A percentile compares a stretch with the other conserved stretches of the same genome.
Evolutionary conservation across 1,140 invertebrate species (phyloP).

Genomic region (Caerostris darwini): DNA sequence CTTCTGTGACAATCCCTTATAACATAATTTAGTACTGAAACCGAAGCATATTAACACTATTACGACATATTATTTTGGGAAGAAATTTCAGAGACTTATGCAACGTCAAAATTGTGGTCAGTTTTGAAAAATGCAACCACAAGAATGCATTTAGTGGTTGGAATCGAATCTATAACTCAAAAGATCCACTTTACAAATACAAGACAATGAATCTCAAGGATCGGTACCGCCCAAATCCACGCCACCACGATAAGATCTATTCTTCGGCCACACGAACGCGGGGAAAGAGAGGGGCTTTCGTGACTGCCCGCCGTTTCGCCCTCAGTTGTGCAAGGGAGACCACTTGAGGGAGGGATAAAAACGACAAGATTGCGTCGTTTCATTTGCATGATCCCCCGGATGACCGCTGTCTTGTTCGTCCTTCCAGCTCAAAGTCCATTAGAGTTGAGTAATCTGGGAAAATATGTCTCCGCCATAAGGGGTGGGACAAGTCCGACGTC

Average conservation of each 20-base stretch:
- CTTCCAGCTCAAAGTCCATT: conserved; percentile 41
- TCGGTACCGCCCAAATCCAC: not conserved
- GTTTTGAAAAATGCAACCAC: too few relatives aligned
- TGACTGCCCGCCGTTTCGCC: conserved; percentile 51
- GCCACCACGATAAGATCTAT: not conserved
- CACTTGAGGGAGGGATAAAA: not conserved
- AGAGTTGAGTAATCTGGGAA: conserved; percentile 54
- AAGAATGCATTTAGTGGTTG: not conserved
- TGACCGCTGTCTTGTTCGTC: conserved; percentile 18
- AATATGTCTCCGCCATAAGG: conserved; percentile 45
- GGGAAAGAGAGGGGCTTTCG: conserved; percentile 14
- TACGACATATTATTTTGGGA: too few relatives aligned
- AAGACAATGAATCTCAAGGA: not conserved
- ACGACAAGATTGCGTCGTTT: conserved; percentile 28
- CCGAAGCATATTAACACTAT: too few relatives aligned
- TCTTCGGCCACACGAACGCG: not conserved
- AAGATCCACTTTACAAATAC: not conserved
- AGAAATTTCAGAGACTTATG: too few relatives aligned
- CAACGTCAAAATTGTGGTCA: too few relatives aligned
- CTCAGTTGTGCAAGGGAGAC: not conserved
- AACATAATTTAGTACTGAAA: too few relatives aligned
- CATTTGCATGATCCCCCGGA: conserved; percentile 44
- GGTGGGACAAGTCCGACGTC: not conserved
- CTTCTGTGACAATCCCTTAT: too few relatives aligned
- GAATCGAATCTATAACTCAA: not conserved